phyloP scores from a whole-genome alignment of 2,797 vertebrate genomes.

The Diceros bicornis region DNA sequence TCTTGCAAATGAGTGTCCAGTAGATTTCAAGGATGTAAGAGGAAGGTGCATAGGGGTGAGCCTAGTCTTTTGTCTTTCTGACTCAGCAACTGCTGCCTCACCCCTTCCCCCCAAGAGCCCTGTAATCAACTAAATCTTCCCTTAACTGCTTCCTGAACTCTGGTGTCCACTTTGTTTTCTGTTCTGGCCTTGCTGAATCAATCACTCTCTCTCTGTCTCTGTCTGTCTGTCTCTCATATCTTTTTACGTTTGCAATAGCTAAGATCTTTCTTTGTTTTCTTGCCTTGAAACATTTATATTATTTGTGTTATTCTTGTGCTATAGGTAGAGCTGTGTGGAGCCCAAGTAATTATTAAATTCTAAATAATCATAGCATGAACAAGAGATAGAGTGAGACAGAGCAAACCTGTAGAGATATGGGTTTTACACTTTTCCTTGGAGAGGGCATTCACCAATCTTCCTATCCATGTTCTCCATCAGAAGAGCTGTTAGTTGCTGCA shows the following conservation, averaged over 20 bases:
- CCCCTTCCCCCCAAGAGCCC: fast-evolving
- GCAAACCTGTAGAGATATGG: background rate
- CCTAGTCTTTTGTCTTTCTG: background rate
- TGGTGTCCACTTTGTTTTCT: background rate
- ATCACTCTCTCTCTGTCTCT: background rate
- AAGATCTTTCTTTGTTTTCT: background rate
- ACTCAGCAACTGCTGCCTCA: background rate
- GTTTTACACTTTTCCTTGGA: background rate
- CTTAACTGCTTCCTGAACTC: background rate
- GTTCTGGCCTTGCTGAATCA: background rate
- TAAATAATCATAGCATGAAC: background rate
- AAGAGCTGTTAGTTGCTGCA: background rate
- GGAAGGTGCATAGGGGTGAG: background rate
- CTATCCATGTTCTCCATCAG: fast-evolving
- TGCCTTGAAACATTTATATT: background rate
- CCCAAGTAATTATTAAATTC: background rate
- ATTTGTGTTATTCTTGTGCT: background rate
- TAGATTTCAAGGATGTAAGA: slow-evolving; percentile 42
- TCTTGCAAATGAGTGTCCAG: background rate
- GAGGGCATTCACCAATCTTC: no score
- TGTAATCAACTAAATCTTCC: background rate
- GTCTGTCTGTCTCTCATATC: background rate
- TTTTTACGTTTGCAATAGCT: background rate
- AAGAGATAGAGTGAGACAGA: background rate
- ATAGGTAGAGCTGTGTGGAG: background rate